Evolutionary conservation across 2,113 vertebrate genomes (phyloP).

Genomic region (Eira barbara): DNA sequence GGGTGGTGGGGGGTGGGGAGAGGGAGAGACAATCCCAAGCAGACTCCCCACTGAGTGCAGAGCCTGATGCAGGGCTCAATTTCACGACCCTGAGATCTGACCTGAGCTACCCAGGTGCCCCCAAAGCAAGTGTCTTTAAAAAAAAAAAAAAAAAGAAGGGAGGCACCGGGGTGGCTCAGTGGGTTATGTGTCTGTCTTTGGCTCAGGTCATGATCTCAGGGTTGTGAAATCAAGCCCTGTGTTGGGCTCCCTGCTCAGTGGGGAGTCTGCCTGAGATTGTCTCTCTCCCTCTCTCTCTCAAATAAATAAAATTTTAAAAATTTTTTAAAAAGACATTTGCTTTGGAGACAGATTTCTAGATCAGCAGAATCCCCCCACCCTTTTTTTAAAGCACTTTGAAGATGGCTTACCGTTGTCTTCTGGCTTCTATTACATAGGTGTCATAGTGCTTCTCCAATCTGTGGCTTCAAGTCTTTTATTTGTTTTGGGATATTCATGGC

Average conservation of each 20-base stretch:
- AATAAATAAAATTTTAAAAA: background rate
- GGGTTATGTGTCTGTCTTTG: background rate
- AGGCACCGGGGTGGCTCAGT: background rate
- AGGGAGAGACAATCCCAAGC: background rate
- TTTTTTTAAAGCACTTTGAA: background rate
- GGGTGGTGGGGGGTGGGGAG: background rate
- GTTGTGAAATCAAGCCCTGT: background rate
- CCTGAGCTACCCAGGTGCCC: background rate
- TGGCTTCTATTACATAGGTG: background rate
- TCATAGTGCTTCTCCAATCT: background rate
- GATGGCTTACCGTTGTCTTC: background rate
- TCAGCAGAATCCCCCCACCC: background rate
- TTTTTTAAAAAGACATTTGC: background rate
- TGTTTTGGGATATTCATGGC: background rate
- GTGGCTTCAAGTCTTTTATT: background rate
- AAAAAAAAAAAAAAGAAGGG: background rate
- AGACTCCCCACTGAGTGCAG: background rate
- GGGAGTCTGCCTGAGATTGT: background rate
- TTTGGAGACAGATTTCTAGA: background rate
- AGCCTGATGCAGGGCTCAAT: background rate
- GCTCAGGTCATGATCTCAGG: background rate
- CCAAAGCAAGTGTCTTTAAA: background rate
- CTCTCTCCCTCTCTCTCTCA: background rate
- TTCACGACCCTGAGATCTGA: background rate
- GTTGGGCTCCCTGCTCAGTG: background rate